Percentiles rank a stretch among this genome's conserved stretches.
Conservation (phyloP, 2,113 vertebrate species). For the Gnathonemus echidnorhynchus region DNA sequence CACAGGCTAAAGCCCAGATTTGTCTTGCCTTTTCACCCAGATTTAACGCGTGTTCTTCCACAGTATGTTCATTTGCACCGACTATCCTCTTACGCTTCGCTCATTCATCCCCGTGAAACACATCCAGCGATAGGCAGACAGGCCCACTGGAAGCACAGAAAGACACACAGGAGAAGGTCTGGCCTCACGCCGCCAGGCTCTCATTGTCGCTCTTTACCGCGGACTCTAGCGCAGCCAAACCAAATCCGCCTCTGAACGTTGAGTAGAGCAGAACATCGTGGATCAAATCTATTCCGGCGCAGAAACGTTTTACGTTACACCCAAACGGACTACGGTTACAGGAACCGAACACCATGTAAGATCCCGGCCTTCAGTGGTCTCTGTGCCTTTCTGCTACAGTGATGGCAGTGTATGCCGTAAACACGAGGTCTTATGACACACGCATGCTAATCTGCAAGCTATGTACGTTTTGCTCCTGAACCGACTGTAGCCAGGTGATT, state of each 20-base stretch:
- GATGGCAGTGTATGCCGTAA: neutral
- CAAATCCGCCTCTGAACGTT: neutral
- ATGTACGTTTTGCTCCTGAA: neutral
- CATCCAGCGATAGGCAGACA: neutral
- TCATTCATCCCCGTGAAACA: neutral
- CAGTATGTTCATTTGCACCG: neutral
- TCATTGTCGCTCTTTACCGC: neutral
- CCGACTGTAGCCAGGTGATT: neutral
- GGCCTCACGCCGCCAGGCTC: neutral
- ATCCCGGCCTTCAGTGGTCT: neutral
- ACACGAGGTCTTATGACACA: neutral
- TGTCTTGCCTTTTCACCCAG: conserved; percentile 7
- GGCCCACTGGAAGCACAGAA: neutral
- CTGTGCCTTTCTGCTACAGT: neutral
- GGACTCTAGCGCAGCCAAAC: neutral
- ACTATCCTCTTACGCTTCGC: neutral
- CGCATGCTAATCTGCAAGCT: neutral
- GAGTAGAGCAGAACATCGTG: neutral
- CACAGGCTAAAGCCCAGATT: conserved; percentile 8
- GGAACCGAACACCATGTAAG: neutral
- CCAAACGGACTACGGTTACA: neutral
- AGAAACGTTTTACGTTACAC: neutral
- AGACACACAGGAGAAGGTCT: neutral
- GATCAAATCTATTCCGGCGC: neutral
- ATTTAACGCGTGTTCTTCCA: neutral